phyloP scores from a whole-genome alignment of 2,113 vertebrate genomes.

The Pyrgilauda ruficollis region DNA sequence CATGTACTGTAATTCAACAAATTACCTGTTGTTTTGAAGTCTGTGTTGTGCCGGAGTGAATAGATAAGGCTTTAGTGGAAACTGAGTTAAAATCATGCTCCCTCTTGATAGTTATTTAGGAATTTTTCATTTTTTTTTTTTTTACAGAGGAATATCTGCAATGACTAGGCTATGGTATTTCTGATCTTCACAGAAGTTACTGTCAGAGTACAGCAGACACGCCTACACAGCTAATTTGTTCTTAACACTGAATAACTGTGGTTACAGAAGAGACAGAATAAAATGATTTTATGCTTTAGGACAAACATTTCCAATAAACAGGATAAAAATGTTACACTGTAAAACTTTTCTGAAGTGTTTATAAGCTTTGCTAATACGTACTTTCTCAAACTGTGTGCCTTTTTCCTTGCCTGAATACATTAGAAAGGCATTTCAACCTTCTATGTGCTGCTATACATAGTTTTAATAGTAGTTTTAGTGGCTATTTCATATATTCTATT shows the following conservation, averaged over 20 bases:
- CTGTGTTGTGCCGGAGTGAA: not conserved
- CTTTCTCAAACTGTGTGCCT: not conserved
- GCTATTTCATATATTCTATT: not conserved
- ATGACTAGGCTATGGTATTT: not conserved
- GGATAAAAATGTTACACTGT: not conserved
- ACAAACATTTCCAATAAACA: not conserved
- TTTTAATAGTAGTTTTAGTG: not conserved
- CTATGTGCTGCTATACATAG: not conserved
- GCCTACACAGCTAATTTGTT: not conserved
- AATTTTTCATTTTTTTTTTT: not conserved
- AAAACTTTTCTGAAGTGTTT: not conserved
- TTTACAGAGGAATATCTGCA: not conserved
- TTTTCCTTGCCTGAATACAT: not conserved
- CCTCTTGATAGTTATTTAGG: not conserved
- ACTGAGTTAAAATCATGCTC: not conserved
- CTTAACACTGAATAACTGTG: not conserved
- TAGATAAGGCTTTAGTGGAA: not conserved
- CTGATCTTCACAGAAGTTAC: not conserved
- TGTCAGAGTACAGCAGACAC: not conserved
- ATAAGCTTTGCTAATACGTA: not conserved
- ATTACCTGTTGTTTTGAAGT: slow-evolving; percentile 51
- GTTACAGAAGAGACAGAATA: not conserved
- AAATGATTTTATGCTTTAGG: not conserved
- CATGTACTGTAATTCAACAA: slow-evolving; percentile 34
- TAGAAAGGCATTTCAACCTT: not conserved